A percentile compares a stretch with the other conserved stretches of the same genome.
phyloP scores from a whole-genome alignment of 2,797 vertebrate genomes.

The Alcedo quadribrachys region DNA sequence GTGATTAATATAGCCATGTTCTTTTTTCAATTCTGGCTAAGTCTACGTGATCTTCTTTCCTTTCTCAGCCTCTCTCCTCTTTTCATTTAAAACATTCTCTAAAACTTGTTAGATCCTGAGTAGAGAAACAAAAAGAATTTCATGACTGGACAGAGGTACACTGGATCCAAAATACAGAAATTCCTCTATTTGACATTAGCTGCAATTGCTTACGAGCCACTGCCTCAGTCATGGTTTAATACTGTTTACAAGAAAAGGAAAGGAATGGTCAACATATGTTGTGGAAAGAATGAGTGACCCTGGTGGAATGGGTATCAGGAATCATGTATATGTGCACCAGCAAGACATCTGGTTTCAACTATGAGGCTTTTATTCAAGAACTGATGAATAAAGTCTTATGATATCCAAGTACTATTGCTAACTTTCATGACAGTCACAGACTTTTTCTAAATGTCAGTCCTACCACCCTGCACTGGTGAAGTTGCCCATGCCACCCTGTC shows the following conservation, averaged over 20 bases:
- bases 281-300: conserved; percentile 50
- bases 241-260: conserved; percentile 42
- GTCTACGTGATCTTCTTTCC: background rate
- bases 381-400: background rate
- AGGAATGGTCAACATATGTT: conserved; percentile 55
- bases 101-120: background rate
- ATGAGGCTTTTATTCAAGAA: background rate
- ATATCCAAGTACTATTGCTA: background rate
- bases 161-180: background rate
- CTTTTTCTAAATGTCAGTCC: background rate
- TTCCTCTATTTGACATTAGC: background rate
- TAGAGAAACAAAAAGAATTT: background rate
- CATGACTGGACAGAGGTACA: background rate
- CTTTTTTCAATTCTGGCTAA: background rate
- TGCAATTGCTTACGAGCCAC: background rate
- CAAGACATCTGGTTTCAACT: conserved; percentile 50
- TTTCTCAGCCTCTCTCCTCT: background rate
- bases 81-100: background rate
- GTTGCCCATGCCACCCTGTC: background rate
- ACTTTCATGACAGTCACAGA: background rate
- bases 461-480: background rate
- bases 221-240: conserved; percentile 14
- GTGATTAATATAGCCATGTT: background rate
- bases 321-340: background rate
- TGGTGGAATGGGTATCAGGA: conserved; percentile 33